Conservation (phyloP, 2,888 invertebrate species). For the Eristalis arbustorum region DNA sequence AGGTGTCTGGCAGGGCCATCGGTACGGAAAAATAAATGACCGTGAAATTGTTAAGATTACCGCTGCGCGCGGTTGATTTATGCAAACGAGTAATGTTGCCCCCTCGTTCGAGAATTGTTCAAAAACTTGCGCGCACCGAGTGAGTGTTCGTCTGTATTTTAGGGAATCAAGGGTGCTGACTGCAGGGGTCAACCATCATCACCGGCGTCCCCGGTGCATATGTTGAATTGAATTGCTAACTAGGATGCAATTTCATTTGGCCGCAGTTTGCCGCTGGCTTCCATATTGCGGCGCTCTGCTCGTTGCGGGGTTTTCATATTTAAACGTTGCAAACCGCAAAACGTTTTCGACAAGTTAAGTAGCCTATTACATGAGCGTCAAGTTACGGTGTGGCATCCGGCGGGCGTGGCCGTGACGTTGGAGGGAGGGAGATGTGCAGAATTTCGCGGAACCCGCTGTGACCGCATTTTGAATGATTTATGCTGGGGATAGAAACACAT, state of each 20-base stretch:
- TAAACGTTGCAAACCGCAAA: constrained; percentile 12
- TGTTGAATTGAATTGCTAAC: constrained; percentile 21
- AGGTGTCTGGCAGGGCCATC: constrained; percentile 28
- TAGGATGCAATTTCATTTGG: constrained; percentile 13
- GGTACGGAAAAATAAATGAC: constrained; percentile 51
- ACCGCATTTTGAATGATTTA: neutral
- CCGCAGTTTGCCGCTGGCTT: neutral
- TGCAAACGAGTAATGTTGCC: neutral
- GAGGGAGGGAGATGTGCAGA: neutral
- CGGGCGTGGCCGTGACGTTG: neutral
- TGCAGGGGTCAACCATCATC: neutral
- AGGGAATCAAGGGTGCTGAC: neutral
- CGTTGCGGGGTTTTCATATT: neutral
- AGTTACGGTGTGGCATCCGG: neutral
- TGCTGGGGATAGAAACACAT: neutral
- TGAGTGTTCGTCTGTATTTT: neutral
- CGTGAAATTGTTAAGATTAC: constrained; percentile 47
- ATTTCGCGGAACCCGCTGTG: neutral
- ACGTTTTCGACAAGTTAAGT: constrained; percentile 9
- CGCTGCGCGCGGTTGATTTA: neutral
- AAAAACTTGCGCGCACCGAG: too few relatives aligned
- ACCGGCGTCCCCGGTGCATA: neutral
- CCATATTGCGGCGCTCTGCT: neutral
- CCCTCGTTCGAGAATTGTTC: neutral
- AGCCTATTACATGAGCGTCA: neutral